These are phyloP conservation scores for Indri indri DNA, from an alignment of 2,113 vertebrate species.

Conservation along the genomic window DNA sequence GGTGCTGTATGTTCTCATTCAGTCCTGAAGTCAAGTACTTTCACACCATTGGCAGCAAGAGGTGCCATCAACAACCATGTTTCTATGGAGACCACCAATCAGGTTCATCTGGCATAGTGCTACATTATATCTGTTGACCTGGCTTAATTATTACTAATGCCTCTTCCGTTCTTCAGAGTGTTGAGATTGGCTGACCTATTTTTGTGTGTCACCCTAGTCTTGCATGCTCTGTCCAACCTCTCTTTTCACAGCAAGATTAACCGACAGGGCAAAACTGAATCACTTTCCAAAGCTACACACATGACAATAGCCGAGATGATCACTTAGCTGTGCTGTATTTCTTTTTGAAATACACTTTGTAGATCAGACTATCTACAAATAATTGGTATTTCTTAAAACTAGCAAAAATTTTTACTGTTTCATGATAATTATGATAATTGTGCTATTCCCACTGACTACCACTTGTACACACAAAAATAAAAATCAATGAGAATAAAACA, in stretches of 20 bases:
- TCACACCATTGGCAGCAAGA: neutral
- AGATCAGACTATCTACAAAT: neutral
- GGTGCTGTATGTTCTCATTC: neutral
- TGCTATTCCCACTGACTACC: neutral
- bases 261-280: neutral
- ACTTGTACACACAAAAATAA: neutral
- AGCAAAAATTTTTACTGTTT: neutral
- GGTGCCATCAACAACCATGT: neutral
- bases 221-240: neutral
- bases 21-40: neutral
- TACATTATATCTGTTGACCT: neutral
- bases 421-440: neutral
- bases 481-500: neutral
- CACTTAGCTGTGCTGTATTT: neutral
- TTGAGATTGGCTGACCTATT: neutral
- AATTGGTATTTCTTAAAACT: neutral
- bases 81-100: neutral
- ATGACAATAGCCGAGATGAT: neutral
- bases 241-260: neutral
- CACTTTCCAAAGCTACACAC: neutral
- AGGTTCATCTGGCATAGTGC: neutral
- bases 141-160: neutral
- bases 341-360: neutral
- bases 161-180: neutral
- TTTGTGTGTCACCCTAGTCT: neutral